These are phyloP conservation scores for Dolichomitus sp. DNA, from an alignment of 2,888 invertebrate species.

Conservation along the genomic window DNA sequence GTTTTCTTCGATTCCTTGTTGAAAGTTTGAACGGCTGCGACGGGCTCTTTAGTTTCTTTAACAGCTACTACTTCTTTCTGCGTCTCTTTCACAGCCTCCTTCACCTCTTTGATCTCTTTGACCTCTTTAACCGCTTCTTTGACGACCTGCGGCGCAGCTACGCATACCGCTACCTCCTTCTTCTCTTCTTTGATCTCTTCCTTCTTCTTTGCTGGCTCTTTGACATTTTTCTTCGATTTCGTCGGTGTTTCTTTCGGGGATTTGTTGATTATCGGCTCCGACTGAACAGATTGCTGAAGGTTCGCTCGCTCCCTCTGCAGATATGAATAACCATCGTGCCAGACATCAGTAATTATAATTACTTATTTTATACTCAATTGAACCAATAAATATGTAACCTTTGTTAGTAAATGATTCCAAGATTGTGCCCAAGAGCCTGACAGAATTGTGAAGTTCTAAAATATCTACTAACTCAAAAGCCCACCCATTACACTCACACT, in stretches of 20 bases:
- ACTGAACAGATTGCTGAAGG: conserved; percentile 76
- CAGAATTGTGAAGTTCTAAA: neutral
- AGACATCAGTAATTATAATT: neutral
- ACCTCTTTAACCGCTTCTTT: conserved; percentile 73
- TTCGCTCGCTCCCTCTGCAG: conserved; percentile 80
- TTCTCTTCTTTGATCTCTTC: conserved; percentile 79
- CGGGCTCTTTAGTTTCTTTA: conserved; percentile 74
- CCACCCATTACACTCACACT: conserved; percentile 85
- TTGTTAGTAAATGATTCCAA: neutral
- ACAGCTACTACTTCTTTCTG: conserved; percentile 77
- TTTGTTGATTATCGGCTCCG: conserved; percentile 78
- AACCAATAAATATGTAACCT: neutral
- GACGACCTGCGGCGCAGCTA: conserved; percentile 72
- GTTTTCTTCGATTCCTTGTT: conserved; percentile 86
- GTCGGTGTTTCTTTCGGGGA: conserved; percentile 84
- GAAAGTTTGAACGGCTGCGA: conserved; percentile 66
- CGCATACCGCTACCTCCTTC: conserved; percentile 70
- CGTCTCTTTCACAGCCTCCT: conserved; percentile 68
- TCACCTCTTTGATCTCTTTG: conserved; percentile 77
- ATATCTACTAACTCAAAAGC: neutral
- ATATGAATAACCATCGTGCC: neutral
- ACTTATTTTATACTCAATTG: neutral
- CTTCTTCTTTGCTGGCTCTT: conserved; percentile 78
- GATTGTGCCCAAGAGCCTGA: neutral
- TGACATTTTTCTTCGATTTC: conserved; percentile 80